These are phyloP conservation scores for Petrocephalus schoutedeni DNA, from an alignment of 2,797 vertebrate species.

Conservation along the genomic window DNA sequence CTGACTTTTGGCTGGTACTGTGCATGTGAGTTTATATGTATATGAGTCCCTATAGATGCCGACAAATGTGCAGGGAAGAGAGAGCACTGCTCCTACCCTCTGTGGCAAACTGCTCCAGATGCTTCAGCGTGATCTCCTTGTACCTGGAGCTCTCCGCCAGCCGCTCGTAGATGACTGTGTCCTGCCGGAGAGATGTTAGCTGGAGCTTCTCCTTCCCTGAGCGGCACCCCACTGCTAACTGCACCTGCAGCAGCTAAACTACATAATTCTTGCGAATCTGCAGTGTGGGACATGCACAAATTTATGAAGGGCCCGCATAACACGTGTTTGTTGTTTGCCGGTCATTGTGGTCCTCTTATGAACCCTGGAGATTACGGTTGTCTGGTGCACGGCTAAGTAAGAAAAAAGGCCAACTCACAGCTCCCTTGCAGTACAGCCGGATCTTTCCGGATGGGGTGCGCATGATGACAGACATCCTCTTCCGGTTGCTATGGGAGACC, in stretches of 20 bases:
- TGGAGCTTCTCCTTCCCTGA: neutral
- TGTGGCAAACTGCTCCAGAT: conserved; percentile 96
- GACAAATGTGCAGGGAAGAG: neutral
- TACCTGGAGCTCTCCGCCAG: conserved; percentile 92
- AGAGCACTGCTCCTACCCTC: conserved; percentile 71
- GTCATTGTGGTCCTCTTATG: neutral
- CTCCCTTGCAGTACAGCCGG: conserved; percentile 98
- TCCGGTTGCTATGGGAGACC: conserved; percentile 69
- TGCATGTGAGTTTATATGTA: neutral
- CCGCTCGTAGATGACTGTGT: conserved; percentile 95
- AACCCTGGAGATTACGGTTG: neutral
- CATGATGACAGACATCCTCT: conserved; percentile 99
- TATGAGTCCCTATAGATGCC: neutral
- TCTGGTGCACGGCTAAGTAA: neutral
- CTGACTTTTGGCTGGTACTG: neutral
- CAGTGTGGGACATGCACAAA: neutral
- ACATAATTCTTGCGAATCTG: neutral
- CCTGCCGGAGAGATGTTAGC: conserved; percentile 60
- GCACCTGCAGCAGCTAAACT: neutral
- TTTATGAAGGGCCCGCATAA: neutral
- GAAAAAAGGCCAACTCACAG: conserved; percentile 71
- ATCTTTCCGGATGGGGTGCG: conserved; percentile 91
- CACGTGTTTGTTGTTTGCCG: neutral
- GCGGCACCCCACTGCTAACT: neutral
- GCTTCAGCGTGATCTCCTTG: conserved; percentile 97